Conservation (phyloP, 2,888 invertebrate genomes). For the Ceriagrion tenellum region DNA sequence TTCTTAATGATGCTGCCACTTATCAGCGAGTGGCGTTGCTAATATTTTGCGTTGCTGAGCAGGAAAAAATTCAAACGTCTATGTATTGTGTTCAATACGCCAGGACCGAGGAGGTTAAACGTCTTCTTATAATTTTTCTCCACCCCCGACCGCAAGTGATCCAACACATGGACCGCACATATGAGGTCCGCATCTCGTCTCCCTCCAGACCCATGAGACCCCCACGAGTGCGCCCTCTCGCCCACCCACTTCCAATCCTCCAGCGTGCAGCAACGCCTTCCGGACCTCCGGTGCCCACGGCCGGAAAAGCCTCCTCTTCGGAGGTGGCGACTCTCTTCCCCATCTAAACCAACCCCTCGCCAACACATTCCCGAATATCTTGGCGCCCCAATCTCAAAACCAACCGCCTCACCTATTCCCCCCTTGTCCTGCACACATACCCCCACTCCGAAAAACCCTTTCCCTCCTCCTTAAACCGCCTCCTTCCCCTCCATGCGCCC, state of each 20-base stretch:
- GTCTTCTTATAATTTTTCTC: neutral
- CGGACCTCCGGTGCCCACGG: slow-evolving; percentile 34
- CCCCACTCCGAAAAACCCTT: neutral
- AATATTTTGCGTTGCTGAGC: too few relatives aligned
- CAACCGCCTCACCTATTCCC: neutral
- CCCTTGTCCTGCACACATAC: neutral
- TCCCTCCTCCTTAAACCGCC: neutral
- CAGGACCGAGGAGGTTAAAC: too few relatives aligned
- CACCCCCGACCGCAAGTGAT: neutral
- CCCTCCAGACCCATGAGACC: neutral
- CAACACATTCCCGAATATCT: neutral
- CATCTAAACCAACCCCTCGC: neutral
- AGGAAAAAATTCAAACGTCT: too few relatives aligned
- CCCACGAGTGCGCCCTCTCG: neutral
- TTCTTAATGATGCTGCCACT: too few relatives aligned
- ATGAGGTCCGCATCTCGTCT: neutral
- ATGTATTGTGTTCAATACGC: too few relatives aligned
- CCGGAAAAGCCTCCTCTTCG: slow-evolving; percentile 3
- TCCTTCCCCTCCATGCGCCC: neutral
- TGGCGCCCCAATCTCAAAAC: neutral
- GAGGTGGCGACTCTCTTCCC: neutral
- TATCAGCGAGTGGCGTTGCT: too few relatives aligned
- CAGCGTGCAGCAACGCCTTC: neutral
- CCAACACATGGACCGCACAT: neutral
- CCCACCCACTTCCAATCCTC: neutral